Evolutionary conservation across 2,797 vertebrate species (phyloP).

Genomic region (Cichlasoma orientale): DNA sequence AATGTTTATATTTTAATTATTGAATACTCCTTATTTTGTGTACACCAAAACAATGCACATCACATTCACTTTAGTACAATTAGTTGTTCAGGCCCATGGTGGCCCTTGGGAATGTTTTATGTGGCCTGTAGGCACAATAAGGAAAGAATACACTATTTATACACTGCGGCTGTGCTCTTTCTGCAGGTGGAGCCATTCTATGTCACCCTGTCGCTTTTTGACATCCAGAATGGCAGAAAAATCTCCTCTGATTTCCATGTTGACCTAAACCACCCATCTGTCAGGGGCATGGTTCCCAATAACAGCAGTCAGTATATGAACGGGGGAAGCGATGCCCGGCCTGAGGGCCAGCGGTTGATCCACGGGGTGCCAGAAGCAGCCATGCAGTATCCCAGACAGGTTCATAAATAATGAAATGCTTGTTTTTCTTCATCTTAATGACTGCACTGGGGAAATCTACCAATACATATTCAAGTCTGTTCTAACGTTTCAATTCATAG

Average conservation of each 20-base stretch:
- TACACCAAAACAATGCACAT: background rate
- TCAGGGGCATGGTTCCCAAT: slow-evolving; percentile 87
- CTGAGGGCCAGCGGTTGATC: slow-evolving; percentile 76
- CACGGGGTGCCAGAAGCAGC: slow-evolving; percentile 83
- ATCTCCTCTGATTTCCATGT: slow-evolving; percentile 98
- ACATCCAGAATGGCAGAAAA: slow-evolving; percentile 92
- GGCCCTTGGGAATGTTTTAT: background rate
- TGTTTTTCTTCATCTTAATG: background rate
- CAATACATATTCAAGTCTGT: background rate
- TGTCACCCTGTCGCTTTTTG: slow-evolving; percentile 92
- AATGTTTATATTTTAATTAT: background rate
- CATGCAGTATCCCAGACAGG: slow-evolving; percentile 94
- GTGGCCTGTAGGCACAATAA: too few species aligned
- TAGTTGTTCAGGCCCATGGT: background rate
- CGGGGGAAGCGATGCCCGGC: slow-evolving; percentile 78
- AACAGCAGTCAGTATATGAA: slow-evolving; percentile 81
- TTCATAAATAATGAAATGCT: slow-evolving; percentile 49
- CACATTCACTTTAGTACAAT: background rate
- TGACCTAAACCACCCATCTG: slow-evolving; percentile 93
- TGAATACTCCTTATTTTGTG: background rate
- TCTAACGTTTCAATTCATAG: slow-evolving; percentile 67
- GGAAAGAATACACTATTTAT: background rate
- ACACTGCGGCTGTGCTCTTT: slow-evolving; percentile 2
- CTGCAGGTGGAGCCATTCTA: slow-evolving; percentile 96
- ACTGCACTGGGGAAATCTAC: background rate